These are phyloP conservation scores for Syrrhaptes paradoxus DNA, from an alignment of 2,113 vertebrate genomes.

Conservation along the genomic window DNA sequence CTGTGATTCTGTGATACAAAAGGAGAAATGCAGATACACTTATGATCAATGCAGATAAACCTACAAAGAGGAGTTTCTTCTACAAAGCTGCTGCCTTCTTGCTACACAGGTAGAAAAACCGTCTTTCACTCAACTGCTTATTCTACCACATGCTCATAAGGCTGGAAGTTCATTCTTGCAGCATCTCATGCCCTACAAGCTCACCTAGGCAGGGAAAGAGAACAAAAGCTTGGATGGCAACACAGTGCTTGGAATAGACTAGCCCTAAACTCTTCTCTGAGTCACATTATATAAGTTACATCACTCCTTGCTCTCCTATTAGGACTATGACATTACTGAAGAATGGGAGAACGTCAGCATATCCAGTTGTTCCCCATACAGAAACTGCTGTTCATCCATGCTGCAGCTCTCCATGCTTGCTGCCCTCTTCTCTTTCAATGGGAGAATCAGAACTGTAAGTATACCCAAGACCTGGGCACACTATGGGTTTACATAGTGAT, in stretches of 20 bases:
- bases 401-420: background rate
- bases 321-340: background rate
- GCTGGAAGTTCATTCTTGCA: background rate
- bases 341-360: background rate
- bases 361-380: background rate
- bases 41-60: background rate
- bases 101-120: background rate
- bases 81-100: background rate
- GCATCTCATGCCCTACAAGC: background rate
- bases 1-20: too few species aligned
- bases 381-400: background rate
- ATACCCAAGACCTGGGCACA: background rate
- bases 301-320: background rate
- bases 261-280: background rate
- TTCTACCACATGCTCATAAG: background rate
- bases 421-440: background rate
- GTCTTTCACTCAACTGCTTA: background rate
- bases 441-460: background rate
- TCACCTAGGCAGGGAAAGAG: background rate
- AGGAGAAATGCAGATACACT: background rate
- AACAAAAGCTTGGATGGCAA: background rate
- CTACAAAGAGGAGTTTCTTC: background rate
- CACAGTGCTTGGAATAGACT: rapidly evolving
- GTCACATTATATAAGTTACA: background rate
- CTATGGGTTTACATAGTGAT: background rate